These are phyloP conservation scores for Dendroctonus ponderosae DNA, from an alignment of 1,140 invertebrate species.

Conservation along the genomic window DNA sequence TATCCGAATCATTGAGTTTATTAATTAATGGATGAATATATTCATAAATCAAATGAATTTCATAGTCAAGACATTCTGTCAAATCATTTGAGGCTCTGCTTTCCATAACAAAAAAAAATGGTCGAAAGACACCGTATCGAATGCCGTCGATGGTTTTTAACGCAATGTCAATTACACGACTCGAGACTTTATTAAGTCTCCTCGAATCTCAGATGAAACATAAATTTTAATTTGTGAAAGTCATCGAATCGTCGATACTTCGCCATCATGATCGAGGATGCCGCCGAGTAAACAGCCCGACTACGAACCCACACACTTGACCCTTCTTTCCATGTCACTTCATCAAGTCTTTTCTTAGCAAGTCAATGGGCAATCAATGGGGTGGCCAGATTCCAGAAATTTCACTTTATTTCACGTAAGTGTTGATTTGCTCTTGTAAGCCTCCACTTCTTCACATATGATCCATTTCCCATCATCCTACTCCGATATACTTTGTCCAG, in stretches of 20 bases:
- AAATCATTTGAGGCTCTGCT: constrained; percentile 5
- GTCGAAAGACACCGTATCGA: constrained; percentile 14
- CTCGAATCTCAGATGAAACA: constrained; percentile 26
- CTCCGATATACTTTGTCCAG: no score
- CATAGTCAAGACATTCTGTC: constrained; percentile 4
- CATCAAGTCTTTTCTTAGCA: constrained; percentile 22
- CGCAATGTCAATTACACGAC: constrained; percentile 24
- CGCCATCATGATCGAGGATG: constrained; percentile 15
- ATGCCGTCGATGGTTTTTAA: constrained; percentile 28
- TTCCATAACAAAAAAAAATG: constrained; percentile 9
- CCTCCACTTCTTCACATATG: no score
- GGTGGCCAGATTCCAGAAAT: constrained; percentile 9
- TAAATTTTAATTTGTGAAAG: constrained; percentile 36
- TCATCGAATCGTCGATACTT: constrained; percentile 23
- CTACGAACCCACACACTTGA: constrained; percentile 31
- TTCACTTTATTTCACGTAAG: neutral
- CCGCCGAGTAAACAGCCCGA: constrained; percentile 25
- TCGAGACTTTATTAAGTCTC: constrained; percentile 24
- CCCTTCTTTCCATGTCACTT: constrained; percentile 30
- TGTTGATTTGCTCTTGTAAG: no score
- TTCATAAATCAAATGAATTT: constrained; percentile 8
- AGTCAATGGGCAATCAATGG: constrained; percentile 7
- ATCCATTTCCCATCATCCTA: no score
- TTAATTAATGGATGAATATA: neutral
- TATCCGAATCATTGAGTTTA: no score